Base-by-base conservation (phyloP, 2,113 vertebrate species). In the Dryoscopus gambensis region DNA sequence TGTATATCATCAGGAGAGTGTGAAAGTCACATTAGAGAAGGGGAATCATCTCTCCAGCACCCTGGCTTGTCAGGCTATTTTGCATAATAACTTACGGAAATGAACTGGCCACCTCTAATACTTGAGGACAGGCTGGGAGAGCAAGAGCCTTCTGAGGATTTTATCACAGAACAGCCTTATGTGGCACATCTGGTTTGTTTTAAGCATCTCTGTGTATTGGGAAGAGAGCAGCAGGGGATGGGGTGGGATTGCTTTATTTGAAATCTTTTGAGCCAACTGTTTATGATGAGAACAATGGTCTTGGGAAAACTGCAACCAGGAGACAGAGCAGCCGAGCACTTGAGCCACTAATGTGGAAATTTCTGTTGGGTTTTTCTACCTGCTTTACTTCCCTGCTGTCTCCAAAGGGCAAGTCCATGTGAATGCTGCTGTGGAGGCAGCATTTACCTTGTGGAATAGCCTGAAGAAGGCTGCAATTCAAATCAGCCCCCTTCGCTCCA, bases 151-250 rank as follows among this genome's bases (percentile, higher is more conserved):
- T 78, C 64, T 87, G 94, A 89, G 68, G 67, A 25, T 55, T 68
- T 83, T 50, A 77, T 91, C 88, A 74, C 42, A 95, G 27, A 93
- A 69, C 44, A 75, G 56, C 85, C 50, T 44, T 22, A 44, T 57
- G 75, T 2, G 16, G 40, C 68, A 95, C 98, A 97, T 98, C 97
- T 98, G 98, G 96, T 97, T 97, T 82, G 33, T 55, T 95, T 98
- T 97, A 97, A 88, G 86, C 49, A 87, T 90, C 44, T 83, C 84
- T 79, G 60, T 68, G 88, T 83, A 81, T 82, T 90, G 93, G 93
- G 94, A 90, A 83, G 83, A 35, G 33, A 96, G 64, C 93, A 93
- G 91, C 95, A 96, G 95, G 96, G 94, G 84, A 93, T 84, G 80
- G 88, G 95, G 71, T 0, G 13, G 91, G 89, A 95, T 31, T 20